Conservation (phyloP, 2,888 invertebrate species). For the Drosophila greeni region DNA sequence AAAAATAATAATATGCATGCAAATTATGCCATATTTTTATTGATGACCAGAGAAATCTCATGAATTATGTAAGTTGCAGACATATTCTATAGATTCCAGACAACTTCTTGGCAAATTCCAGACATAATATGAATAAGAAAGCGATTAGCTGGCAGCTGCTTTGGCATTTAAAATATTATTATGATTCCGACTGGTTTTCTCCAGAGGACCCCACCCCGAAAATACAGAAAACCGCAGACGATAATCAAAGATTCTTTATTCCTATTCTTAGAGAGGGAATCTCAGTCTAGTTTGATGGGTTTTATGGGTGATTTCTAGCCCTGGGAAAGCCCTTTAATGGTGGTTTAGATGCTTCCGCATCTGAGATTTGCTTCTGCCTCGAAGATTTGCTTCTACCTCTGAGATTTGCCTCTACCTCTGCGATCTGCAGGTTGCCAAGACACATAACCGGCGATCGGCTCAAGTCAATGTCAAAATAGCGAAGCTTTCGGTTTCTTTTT, state of each 20-base stretch:
- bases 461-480: constrained; percentile 61
- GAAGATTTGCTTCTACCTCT: constrained; percentile 51
- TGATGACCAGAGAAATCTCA: neutral
- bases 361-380: neutral
- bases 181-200: neutral
- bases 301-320: neutral
- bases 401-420: neutral
- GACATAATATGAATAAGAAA: neutral
- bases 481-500: constrained; percentile 55
- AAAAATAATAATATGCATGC: too few species aligned
- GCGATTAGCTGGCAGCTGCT: neutral
- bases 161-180: neutral
- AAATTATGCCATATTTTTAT: neutral
- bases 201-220: neutral
- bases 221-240: neutral
- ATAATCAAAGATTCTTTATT: neutral
- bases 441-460: constrained; percentile 21
- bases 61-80: neutral
- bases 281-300: neutral
- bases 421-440: constrained; percentile 1
- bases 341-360: constrained; percentile 40
- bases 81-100: neutral
- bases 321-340: constrained; percentile 7
- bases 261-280: neutral
- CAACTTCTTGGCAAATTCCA: neutral